Base-by-base conservation (phyloP, 2,797 vertebrate species). In the Parauchenoglanis ngamensis region DNA sequence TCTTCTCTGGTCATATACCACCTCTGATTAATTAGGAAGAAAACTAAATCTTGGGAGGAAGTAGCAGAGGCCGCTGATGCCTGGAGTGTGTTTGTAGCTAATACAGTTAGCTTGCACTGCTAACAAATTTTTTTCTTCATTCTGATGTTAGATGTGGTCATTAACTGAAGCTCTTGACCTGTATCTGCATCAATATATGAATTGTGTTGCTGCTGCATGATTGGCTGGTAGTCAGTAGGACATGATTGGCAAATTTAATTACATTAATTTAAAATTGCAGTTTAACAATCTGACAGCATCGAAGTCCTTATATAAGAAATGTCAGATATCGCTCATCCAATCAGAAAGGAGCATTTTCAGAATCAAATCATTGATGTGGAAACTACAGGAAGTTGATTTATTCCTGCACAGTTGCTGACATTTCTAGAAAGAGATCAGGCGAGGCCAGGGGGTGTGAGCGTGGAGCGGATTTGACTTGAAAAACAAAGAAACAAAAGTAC, bases 321-420 rank as follows among this genome's bases (percentile, higher is more conserved):
- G 6, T 46, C 7, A 0, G 2, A 15, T 2, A 25, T 80, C 21
- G 59, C 11, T 1, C 35, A 59, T 56, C 8, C 56, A 61, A 44
- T 44, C 31, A 61, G 31, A 61, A 61, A 61, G 11, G 19, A 23
- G 54, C 23, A 15, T 80, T 80, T 80, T 80, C 56, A 40, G 54
- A 59, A 23, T 6, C 23, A 44, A 40, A 17, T 82, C 7, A 67
- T 1, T 28, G 44, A 21, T 28, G 15, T 61, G 21, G 61, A 25
- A 80, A 61, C 19, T 61, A 59, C 31, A 52, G 59, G 46, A 61
- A 61, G 31, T 44, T 80, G 17, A 61, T 80, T 67, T 83, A n/a
- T 17, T 52, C 54, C 44, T 49, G 40, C 80, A 35, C 63, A 12
- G n/a, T 52, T 52, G n/a, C 56, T 81, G 57, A 81, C 52, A 4